Percentiles rank a stretch among this genome's conserved stretches.
phyloP scores from a whole-genome alignment of 2,888 invertebrate species.

The Cryptophagus acutangulus region DNA sequence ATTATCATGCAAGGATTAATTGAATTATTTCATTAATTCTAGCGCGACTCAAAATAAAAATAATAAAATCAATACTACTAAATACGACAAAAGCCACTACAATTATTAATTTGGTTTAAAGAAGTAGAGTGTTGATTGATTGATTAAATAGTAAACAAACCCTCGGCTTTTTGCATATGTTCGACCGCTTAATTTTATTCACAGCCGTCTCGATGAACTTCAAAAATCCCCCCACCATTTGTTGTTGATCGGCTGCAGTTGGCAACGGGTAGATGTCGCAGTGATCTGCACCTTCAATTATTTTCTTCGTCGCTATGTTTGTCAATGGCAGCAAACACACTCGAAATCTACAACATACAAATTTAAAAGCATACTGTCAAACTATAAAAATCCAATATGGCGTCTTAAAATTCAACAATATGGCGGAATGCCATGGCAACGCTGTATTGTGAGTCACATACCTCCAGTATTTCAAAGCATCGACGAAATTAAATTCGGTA shows the following conservation, averaged over 20 bases:
- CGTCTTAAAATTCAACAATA: not conserved
- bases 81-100: constrained; percentile 18
- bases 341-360: constrained; percentile 61
- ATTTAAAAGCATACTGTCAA: not conserved
- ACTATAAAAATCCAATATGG: not conserved
- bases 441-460: no score
- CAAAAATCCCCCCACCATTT: constrained; percentile 67
- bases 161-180: constrained; percentile 66
- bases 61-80: constrained; percentile 17
- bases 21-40: constrained; percentile 4
- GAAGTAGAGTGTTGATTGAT: not conserved
- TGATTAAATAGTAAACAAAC: constrained; percentile 54
- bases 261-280: constrained; percentile 82
- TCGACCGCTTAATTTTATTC: constrained; percentile 77
- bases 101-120: constrained; percentile 1
- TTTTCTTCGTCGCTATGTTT: constrained; percentile 73
- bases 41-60: not conserved
- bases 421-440: not conserved
- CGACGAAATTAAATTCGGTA: constrained; percentile 80
- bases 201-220: constrained; percentile 81
- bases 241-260: constrained; percentile 56
- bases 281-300: constrained; percentile 66
- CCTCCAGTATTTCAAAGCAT: constrained; percentile 60
- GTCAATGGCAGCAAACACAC: constrained; percentile 81
- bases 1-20: constrained; percentile 23